A percentile compares a stretch with the other conserved stretches of the same genome.
These are phyloP conservation scores for Siniperca obscura DNA, from an alignment of 2,797 vertebrate species.

Conservation along the genomic window DNA sequence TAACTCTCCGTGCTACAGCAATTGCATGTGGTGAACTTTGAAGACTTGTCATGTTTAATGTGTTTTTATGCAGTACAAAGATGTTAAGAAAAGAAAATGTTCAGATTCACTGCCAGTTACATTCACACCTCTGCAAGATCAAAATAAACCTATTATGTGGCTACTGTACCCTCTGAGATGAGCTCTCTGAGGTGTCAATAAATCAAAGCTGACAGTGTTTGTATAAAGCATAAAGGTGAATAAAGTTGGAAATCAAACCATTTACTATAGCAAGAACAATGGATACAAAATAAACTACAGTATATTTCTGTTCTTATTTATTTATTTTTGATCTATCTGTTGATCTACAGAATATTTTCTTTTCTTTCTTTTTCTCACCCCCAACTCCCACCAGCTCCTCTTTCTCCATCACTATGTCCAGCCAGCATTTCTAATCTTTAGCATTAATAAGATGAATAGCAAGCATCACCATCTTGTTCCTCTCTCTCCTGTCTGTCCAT, in stretches of 20 bases:
- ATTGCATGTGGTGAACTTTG: not conserved
- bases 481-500: constrained; percentile 42
- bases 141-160: not conserved
- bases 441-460: constrained; percentile 75
- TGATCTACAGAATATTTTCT: not conserved
- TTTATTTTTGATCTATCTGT: constrained; percentile 1
- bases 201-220: constrained; percentile 24
- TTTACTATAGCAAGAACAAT: constrained; percentile 9
- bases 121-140: not conserved
- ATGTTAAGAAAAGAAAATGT: not conserved
- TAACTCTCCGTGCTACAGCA: not conserved
- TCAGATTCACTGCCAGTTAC: not conserved
- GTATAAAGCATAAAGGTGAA: constrained; percentile 12
- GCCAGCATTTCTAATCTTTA: constrained; percentile 65
- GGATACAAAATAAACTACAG: not conserved
- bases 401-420: constrained; percentile 10
- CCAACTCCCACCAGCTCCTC: constrained; percentile 6
- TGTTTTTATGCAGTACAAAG: not conserved
- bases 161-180: not conserved
- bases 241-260: constrained; percentile 4
- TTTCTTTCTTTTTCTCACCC: not conserved
- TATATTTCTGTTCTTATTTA: not conserved
- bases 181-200: not conserved
- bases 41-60: not conserved
- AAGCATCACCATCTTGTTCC: constrained; percentile 44